Conservation (phyloP, 1,140 invertebrate genomes). For the Lepidurus arcticus region DNA sequence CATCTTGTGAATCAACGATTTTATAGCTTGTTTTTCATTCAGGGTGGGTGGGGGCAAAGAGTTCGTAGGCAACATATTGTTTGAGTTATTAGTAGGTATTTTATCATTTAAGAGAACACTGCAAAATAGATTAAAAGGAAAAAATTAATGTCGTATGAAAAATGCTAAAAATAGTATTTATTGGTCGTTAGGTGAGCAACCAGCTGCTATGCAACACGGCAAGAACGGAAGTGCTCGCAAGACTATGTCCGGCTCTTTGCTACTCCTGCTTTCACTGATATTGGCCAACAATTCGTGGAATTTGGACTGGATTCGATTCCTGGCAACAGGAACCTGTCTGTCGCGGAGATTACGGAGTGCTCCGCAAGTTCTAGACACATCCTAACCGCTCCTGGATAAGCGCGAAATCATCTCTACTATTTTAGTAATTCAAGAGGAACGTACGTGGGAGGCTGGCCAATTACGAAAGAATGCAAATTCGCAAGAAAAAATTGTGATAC, state of each 20-base stretch:
- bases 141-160: not conserved
- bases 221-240: conserved; percentile 26
- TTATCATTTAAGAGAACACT: not conserved
- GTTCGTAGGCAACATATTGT: too few species aligned
- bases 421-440: not conserved
- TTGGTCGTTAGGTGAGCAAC: conserved; percentile 29
- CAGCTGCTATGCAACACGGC: conserved; percentile 33
- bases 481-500: conserved; percentile 19
- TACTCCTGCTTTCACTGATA: not conserved
- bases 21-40: not conserved
- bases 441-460: too few species aligned
- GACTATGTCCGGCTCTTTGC: not conserved
- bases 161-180: not conserved
- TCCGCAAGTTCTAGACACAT: not conserved
- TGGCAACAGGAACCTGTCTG: conserved; percentile 1
- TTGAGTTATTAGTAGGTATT: not conserved
- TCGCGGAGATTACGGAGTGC: conserved; percentile 10
- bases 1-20: not conserved
- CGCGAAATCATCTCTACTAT: not conserved
- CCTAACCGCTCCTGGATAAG: not conserved
- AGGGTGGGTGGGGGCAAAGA: not conserved
- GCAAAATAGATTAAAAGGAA: not conserved
- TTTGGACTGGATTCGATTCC: not conserved
- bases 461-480: not conserved
- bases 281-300: not conserved